These are phyloP conservation scores for Pollachius pollachius DNA, from an alignment of 2,113 vertebrate genomes.

Conservation along the genomic window DNA sequence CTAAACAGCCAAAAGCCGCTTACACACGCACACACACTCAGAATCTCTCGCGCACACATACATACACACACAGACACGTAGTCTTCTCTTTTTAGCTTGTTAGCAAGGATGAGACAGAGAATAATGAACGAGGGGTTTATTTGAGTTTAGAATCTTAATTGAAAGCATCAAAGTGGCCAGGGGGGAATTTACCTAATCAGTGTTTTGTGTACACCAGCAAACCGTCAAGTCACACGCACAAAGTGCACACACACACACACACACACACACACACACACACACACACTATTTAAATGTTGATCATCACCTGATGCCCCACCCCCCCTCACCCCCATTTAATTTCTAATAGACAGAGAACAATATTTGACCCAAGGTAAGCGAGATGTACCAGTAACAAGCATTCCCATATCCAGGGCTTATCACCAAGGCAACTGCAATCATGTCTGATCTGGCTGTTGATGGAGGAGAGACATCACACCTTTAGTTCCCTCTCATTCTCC, in stretches of 20 bases:
- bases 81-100: constrained; percentile 50
- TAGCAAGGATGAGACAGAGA: constrained; percentile 60
- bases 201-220: constrained; percentile 81
- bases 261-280: constrained; percentile 9
- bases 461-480: constrained; percentile 39
- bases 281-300: not conserved
- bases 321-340: constrained; percentile 45
- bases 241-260: constrained; percentile 32
- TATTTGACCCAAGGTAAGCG: no score
- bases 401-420: constrained; percentile 51
- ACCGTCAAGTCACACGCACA: constrained; percentile 69
- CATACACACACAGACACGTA: constrained; percentile 8
- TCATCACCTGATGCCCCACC: no score
- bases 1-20: constrained; percentile 49
- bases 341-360: constrained; percentile 38
- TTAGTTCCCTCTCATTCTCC: constrained; percentile 2
- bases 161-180: constrained; percentile 89
- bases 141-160: constrained; percentile 96
- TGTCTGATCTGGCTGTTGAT: constrained; percentile 65
- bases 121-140: constrained; percentile 80
- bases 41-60: not conserved
- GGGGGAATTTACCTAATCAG: constrained; percentile 90
- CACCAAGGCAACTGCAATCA: constrained; percentile 64
- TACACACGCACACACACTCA: constrained; percentile 6
- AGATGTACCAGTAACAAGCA: constrained; percentile 7